These are phyloP conservation scores for Alca torda DNA, from an alignment of 2,797 vertebrate genomes.

Conservation along the genomic window DNA sequence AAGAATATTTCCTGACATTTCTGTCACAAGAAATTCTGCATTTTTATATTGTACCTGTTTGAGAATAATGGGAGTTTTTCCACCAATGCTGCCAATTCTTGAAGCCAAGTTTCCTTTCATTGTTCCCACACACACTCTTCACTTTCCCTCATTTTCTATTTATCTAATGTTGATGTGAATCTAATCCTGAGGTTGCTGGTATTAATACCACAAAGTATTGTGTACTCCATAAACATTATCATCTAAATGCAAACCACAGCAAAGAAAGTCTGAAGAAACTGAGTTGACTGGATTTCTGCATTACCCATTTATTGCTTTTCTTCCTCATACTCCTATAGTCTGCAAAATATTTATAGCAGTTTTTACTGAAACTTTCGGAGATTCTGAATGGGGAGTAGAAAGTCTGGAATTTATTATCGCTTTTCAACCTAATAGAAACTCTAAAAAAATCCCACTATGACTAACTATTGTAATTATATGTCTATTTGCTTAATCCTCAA, in stretches of 20 bases:
- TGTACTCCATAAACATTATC: not conserved
- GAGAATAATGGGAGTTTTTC: not conserved
- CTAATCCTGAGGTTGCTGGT: not conserved
- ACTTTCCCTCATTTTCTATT: not conserved
- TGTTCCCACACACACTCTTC: not conserved
- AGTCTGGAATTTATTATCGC: not conserved
- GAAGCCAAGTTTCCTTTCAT: not conserved
- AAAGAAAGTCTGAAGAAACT: not conserved
- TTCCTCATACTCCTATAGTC: not conserved
- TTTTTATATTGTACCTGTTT: not conserved
- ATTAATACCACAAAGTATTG: not conserved
- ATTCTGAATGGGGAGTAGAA: not conserved
- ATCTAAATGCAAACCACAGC: not conserved
- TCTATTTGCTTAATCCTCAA: constrained; percentile 21
- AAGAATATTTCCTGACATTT: not conserved
- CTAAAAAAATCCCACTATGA: not conserved
- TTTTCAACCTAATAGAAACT: not conserved
- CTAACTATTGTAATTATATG: constrained; percentile 24
- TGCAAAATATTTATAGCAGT: not conserved
- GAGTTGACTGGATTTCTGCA: not conserved
- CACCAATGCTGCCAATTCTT: not conserved
- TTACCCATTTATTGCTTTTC: not conserved
- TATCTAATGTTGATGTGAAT: not conserved
- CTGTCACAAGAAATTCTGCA: not conserved
- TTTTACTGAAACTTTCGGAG: not conserved